Evolutionary conservation across 2,797 vertebrate species (phyloP).

Genomic region (Cryptoblepharus egeriae): DNA sequence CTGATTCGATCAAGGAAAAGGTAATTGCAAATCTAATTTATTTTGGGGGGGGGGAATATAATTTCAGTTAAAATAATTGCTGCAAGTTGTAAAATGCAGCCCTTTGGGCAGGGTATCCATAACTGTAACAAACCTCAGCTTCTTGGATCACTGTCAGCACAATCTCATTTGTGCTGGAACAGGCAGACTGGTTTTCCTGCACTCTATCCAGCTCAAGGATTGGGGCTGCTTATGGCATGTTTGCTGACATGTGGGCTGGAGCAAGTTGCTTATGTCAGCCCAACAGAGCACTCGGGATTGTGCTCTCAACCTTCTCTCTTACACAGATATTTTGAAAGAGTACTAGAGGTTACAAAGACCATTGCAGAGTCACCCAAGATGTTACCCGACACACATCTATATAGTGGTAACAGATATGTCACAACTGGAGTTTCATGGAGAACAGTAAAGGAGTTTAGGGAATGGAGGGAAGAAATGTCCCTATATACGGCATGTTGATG

Average conservation of each 20-base stretch:
- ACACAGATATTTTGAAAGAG: neutral
- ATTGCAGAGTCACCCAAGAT: neutral
- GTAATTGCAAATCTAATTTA: constrained; percentile 68
- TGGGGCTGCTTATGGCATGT: too few species aligned
- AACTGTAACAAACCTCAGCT: neutral
- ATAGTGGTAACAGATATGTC: neutral
- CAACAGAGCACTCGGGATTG: too few species aligned
- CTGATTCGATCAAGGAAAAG: constrained; percentile 81
- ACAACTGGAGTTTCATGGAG: neutral
- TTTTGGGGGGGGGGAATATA: neutral
- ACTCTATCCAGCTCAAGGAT: too few species aligned
- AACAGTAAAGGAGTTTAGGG: neutral
- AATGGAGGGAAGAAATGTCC: neutral
- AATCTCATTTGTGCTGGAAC: too few species aligned
- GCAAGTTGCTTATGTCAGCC: too few species aligned
- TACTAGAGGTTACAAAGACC: neutral
- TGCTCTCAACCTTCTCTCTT: neutral
- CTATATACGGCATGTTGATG: too few species aligned
- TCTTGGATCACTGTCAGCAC: neutral
- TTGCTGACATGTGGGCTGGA: too few species aligned
- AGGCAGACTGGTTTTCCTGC: too few species aligned
- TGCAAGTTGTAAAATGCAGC: neutral
- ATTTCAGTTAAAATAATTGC: neutral
- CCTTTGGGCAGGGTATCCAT: neutral
- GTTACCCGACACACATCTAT: too few species aligned